Evolutionary conservation across 2,113 vertebrate species (phyloP).

Genomic region (Romanogobio albipinnatus): DNA sequence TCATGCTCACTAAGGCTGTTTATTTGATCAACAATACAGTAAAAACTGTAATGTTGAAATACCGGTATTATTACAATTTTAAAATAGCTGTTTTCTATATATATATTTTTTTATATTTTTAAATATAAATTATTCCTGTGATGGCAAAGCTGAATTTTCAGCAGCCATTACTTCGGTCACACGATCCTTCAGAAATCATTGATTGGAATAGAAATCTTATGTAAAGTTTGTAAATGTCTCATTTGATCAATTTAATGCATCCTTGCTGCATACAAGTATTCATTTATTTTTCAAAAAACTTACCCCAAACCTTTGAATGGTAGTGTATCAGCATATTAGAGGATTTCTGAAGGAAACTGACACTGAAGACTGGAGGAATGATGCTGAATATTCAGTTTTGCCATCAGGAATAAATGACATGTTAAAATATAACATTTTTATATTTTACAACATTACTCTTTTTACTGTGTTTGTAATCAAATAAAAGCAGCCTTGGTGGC

Average conservation of each 20-base stretch:
- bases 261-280: not conserved
- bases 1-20: not conserved
- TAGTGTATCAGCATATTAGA: not conserved
- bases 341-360: not conserved
- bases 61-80: not conserved
- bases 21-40: not conserved
- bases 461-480: not conserved
- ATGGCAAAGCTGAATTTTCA: not conserved
- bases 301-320: not conserved
- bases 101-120: not conserved
- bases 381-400: too few relatives aligned
- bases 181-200: not conserved
- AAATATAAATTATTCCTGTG: not conserved
- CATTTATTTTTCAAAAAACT: not conserved
- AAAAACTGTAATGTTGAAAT: not conserved
- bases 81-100: not conserved
- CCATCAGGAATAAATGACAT: not conserved
- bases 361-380: not conserved
- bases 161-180: not conserved
- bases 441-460: not conserved
- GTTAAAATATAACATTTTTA: not conserved
- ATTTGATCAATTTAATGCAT: not conserved
- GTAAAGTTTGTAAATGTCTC: not conserved
- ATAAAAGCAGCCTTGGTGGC: not conserved
- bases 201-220: too few relatives aligned